These are phyloP conservation scores for Lapara coniferarum DNA, from an alignment of 2,888 invertebrate species.

Conservation along the genomic window DNA sequence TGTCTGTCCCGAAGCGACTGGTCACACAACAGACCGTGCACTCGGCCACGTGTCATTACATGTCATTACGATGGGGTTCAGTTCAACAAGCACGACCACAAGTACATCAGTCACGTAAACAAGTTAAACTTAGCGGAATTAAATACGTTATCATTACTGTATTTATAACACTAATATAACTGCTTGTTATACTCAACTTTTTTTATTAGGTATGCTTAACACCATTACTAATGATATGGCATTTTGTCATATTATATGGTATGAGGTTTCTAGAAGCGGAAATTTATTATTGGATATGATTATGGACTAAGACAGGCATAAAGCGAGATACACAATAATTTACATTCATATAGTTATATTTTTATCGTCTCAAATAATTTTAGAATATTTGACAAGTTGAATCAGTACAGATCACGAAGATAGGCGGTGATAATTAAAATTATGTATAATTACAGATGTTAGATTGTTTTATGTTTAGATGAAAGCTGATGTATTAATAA, in stretches of 20 bases:
- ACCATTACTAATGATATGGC: conserved; percentile 5
- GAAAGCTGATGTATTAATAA: conserved; percentile 13
- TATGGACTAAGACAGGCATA: neutral
- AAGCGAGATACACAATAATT: neutral
- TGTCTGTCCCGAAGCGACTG: conserved; percentile 41
- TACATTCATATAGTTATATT: neutral
- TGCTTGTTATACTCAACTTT: neutral
- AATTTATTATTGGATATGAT: neutral
- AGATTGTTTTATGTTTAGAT: neutral
- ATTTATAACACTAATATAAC: neutral
- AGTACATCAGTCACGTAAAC: conserved; percentile 18
- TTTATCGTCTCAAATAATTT: neutral
- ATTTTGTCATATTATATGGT: neutral
- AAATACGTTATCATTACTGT: conserved; percentile 15
- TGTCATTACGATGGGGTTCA: neutral
- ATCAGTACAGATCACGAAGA: neutral
- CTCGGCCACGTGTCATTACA: conserved; percentile 22
- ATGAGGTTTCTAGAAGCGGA: neutral
- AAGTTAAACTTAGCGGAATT: conserved; percentile 5
- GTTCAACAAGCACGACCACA: conserved; percentile 1
- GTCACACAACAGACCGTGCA: conserved; percentile 3
- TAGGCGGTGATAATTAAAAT: neutral
- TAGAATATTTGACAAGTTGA: neutral
- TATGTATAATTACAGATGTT: neutral
- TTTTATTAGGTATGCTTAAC: conserved; percentile 2